Evolutionary conservation across 2,888 invertebrate species (phyloP).

Genomic region (Conistra vaccinii): DNA sequence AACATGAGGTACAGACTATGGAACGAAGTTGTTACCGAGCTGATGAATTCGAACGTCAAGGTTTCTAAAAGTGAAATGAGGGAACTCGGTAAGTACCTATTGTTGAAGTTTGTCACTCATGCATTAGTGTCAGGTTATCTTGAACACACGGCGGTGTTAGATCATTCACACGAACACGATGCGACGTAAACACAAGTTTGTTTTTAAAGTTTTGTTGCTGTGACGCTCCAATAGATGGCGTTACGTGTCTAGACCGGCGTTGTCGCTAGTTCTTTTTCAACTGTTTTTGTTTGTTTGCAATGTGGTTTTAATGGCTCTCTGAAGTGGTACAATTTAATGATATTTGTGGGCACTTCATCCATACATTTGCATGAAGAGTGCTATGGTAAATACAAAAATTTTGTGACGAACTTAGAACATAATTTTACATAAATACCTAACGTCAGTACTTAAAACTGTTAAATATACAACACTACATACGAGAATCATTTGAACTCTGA

Average conservation of each 20-base stretch:
- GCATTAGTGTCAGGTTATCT: slow-evolving; percentile 30
- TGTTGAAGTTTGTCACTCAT: slow-evolving; percentile 16
- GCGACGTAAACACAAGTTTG: slow-evolving; percentile 57
- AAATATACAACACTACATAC: background rate
- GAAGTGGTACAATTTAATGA: slow-evolving; percentile 27
- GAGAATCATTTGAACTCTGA: background rate
- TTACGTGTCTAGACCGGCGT: slow-evolving; percentile 30
- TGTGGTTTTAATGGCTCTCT: slow-evolving; percentile 24
- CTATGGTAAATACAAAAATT: background rate
- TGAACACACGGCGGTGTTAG: slow-evolving; percentile 16
- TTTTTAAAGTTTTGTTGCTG: slow-evolving; percentile 41
- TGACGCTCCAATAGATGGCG: slow-evolving; percentile 63
- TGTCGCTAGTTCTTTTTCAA: slow-evolving; percentile 12
- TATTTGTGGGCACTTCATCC: slow-evolving; percentile 20
- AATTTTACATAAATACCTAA: background rate
- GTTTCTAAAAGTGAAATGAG: slow-evolving; percentile 85
- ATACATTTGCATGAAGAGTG: slow-evolving; percentile 19
- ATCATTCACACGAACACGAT: slow-evolving; percentile 9
- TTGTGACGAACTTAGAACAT: background rate
- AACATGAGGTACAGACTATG: slow-evolving; percentile 79
- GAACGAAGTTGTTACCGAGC: slow-evolving; percentile 83
- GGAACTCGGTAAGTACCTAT: slow-evolving; percentile 83
- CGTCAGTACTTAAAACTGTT: background rate
- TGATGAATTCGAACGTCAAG: slow-evolving; percentile 80
- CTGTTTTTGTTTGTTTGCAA: slow-evolving; percentile 33